A percentile compares a stretch with the other conserved stretches of the same genome.
These are phyloP conservation scores for Bombus confusus DNA, from an alignment of 1,140 invertebrate species.

Conservation along the genomic window DNA sequence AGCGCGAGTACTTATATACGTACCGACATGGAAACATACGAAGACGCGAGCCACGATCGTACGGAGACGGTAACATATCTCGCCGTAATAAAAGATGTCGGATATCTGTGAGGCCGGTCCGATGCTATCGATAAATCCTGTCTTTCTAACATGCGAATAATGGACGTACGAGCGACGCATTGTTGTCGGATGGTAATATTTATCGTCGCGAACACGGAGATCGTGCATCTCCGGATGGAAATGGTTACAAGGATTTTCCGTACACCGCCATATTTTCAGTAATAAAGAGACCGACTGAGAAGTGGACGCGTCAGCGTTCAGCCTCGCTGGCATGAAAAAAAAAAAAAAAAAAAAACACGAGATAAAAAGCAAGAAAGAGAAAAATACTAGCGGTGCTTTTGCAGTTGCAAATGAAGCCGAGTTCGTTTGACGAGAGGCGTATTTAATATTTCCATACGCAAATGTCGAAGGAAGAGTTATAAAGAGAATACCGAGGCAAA, in stretches of 20 bases:
- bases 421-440: neutral
- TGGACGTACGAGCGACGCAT: conserved; percentile 41
- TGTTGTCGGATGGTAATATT: conserved; percentile 59
- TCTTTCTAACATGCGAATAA: conserved; percentile 41
- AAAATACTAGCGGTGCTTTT: neutral
- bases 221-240: conserved; percentile 41
- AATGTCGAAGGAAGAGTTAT: neutral
- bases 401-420: conserved; percentile 1
- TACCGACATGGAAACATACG: conserved; percentile 30
- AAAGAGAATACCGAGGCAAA: neutral
- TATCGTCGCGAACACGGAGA: conserved; percentile 34
- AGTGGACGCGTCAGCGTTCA: neutral
- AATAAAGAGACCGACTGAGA: conserved; percentile 40
- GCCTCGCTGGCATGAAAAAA: neutral
- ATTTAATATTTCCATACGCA: conserved; percentile 5
- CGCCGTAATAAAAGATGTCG: conserved; percentile 40
- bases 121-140: conserved; percentile 61
- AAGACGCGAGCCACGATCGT: neutral
- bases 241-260: conserved; percentile 63
- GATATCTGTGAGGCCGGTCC: conserved; percentile 32
- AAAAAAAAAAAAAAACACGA: neutral
- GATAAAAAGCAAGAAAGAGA: too few species aligned
- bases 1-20: conserved; percentile 18
- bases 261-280: conserved; percentile 27
- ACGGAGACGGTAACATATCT: neutral